phyloP scores from a whole-genome alignment of 2,797 vertebrate species.

The Champsocephalus esox region DNA sequence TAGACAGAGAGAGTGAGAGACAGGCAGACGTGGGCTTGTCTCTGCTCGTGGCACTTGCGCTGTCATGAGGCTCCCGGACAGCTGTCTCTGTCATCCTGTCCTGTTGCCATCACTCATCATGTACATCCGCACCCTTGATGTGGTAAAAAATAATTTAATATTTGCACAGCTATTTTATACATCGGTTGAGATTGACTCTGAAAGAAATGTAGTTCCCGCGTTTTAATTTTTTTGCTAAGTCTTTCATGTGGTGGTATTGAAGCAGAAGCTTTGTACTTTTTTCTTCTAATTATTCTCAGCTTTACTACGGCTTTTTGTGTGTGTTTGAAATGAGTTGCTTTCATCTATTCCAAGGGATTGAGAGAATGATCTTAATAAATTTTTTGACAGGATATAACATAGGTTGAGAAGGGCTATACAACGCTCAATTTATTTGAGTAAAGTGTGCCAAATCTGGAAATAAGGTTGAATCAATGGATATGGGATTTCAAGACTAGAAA shows the following conservation, averaged over 20 bases:
- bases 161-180: slow-evolving; percentile 8
- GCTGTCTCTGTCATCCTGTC: slow-evolving; percentile 5
- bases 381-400: neutral
- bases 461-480: neutral
- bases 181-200: neutral
- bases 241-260: slow-evolving; percentile 3
- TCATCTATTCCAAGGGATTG: slow-evolving; percentile 18
- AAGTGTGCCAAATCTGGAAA: neutral
- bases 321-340: neutral
- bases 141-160: neutral
- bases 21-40: neutral
- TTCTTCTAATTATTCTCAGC: neutral
- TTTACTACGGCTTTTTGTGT: neutral
- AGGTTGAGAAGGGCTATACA: neutral
- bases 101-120: neutral
- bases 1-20: neutral
- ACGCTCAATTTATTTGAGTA: neutral
- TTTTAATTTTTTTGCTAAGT: neutral
- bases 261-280: slow-evolving; percentile 2
- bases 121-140: neutral
- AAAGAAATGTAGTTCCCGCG: slow-evolving; percentile 13
- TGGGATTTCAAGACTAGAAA: neutral
- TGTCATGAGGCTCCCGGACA: slow-evolving; percentile 3
- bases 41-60: neutral
- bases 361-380: slow-evolving; percentile 2